phyloP scores from a whole-genome alignment of 2,888 invertebrate species.

The Tipula unca region DNA sequence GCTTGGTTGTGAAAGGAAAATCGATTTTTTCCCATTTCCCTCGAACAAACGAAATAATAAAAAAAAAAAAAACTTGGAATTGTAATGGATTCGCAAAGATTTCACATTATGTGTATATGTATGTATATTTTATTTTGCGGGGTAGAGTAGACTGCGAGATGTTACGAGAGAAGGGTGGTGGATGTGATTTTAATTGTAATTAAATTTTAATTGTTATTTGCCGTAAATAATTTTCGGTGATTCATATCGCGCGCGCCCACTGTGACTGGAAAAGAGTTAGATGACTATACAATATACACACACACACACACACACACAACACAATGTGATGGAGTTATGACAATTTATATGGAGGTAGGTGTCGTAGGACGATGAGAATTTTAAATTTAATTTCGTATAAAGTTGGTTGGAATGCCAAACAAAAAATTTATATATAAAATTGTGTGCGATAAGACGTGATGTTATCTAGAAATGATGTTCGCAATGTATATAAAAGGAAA shows the following conservation, averaged over 20 bases:
- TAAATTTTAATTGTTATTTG: neutral
- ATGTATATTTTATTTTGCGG: too few relatives aligned
- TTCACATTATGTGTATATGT: neutral
- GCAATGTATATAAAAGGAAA: too few relatives aligned
- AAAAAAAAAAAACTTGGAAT: neutral
- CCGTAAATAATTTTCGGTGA: neutral
- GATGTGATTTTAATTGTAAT: neutral
- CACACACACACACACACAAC: neutral
- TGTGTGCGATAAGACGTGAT: neutral
- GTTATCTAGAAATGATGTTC: too few relatives aligned
- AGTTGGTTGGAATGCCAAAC: neutral
- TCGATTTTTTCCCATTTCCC: neutral
- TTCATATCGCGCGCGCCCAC: neutral
- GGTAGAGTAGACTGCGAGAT: neutral
- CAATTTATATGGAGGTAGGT: neutral
- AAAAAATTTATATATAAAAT: neutral
- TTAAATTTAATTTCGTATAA: neutral
- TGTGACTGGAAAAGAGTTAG: neutral
- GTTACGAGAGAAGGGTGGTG: neutral
- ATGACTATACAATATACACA: neutral
- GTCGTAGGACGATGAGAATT: neutral
- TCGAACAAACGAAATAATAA: neutral
- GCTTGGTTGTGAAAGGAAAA: neutral
- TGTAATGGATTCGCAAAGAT: neutral
- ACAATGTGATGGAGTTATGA: neutral